Evolutionary conservation across 2,888 invertebrate species (phyloP).

Genomic region (Desoria tigrina): DNA sequence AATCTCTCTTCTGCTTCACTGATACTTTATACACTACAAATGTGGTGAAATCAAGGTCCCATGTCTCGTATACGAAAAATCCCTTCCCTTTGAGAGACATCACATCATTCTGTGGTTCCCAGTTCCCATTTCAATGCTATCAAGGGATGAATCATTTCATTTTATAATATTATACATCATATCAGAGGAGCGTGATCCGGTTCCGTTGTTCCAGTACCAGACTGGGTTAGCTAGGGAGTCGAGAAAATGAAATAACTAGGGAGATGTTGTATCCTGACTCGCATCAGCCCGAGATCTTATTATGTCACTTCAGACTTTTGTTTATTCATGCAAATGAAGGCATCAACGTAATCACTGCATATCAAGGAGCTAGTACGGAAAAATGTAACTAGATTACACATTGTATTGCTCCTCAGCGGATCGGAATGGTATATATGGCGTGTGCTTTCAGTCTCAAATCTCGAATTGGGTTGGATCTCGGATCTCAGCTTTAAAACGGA

Average conservation of each 20-base stretch:
- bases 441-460: too few species aligned
- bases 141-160: neutral
- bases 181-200: neutral
- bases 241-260: neutral
- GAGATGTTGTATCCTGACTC: neutral
- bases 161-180: neutral
- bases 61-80: too few species aligned
- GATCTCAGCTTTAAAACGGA: too few species aligned
- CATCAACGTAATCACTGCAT: conserved; percentile 8
- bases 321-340: conserved; percentile 10
- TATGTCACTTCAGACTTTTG: conserved; percentile 11
- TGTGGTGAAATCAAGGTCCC: too few species aligned
- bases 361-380: neutral
- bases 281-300: neutral
- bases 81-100: too few species aligned
- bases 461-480: too few species aligned
- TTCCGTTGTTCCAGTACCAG: neutral
- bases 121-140: too few species aligned
- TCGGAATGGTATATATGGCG: too few species aligned
- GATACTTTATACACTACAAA: too few species aligned
- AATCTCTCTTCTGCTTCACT: conserved; percentile 16
- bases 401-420: too few species aligned
- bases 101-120: too few species aligned
- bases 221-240: neutral
- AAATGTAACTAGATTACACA: too few species aligned